Percentiles rank a stretch among this genome's conserved stretches.
phyloP scores from a whole-genome alignment of 2,113 vertebrate genomes.

The Hyaena hyaena region DNA sequence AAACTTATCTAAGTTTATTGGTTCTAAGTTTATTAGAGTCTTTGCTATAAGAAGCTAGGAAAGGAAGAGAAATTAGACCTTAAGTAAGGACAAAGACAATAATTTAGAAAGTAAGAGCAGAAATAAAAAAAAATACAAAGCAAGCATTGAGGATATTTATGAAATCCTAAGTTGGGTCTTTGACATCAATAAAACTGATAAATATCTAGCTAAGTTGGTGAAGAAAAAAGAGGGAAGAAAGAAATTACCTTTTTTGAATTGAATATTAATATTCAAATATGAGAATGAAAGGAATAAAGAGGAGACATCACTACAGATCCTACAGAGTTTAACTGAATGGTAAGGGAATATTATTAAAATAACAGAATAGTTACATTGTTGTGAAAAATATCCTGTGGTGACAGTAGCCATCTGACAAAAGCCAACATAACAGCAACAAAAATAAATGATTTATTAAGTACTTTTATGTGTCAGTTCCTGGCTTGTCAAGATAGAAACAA shows the following conservation, averaged over 20 bases:
- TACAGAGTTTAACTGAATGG: background rate
- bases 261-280: no score
- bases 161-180: background rate
- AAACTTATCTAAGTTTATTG: background rate
- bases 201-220: background rate
- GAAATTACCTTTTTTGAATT: background rate
- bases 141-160: background rate
- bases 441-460: background rate
- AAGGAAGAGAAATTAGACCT: background rate
- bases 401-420: background rate
- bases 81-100: background rate
- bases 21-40: background rate
- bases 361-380: background rate
- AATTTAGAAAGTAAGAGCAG: background rate
- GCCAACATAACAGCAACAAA: background rate
- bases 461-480: background rate
- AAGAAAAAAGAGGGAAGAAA: background rate
- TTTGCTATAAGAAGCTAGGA: background rate
- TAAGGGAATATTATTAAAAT: slow-evolving; percentile 1
- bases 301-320: background rate
- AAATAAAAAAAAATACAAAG: background rate
- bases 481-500: background rate
- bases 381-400: background rate
- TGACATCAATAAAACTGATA: background rate
- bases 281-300: background rate